phyloP scores from a whole-genome alignment of 2,888 invertebrate genomes.

The Acanthosepion pharaonis region DNA sequence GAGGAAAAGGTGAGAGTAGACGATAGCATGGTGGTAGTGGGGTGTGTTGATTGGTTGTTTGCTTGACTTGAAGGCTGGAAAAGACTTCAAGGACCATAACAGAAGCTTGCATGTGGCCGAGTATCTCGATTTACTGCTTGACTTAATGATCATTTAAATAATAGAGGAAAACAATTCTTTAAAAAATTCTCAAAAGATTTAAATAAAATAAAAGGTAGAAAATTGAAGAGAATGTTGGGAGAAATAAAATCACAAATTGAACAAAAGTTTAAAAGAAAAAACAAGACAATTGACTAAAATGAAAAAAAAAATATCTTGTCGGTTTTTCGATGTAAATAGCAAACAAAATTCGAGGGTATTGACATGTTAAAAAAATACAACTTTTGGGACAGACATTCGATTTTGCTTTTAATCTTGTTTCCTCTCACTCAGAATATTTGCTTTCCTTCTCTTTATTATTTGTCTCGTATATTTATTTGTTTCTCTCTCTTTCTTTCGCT shows the following conservation, averaged over 20 bases:
- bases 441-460: background rate
- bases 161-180: background rate
- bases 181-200: background rate
- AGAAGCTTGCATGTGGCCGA: background rate
- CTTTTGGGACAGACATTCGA: background rate
- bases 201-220: background rate
- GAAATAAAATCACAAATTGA: background rate
- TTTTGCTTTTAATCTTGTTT: background rate
- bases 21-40: background rate
- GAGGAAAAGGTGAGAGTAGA: background rate
- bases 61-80: background rate
- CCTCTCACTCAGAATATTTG: too few species aligned
- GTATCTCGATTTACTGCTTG: background rate
- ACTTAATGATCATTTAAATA: slow-evolving; percentile 9
- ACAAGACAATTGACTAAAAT: background rate
- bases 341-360: background rate
- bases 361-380: background rate
- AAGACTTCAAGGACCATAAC: background rate
- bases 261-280: background rate
- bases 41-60: background rate
- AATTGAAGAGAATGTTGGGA: background rate
- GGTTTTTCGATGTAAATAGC: background rate
- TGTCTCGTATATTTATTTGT: background rate
- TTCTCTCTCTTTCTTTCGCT: background rate
- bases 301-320: background rate